These are phyloP conservation scores for Artemisiospiza belli DNA, from an alignment of 2,113 vertebrate species.

Conservation along the genomic window DNA sequence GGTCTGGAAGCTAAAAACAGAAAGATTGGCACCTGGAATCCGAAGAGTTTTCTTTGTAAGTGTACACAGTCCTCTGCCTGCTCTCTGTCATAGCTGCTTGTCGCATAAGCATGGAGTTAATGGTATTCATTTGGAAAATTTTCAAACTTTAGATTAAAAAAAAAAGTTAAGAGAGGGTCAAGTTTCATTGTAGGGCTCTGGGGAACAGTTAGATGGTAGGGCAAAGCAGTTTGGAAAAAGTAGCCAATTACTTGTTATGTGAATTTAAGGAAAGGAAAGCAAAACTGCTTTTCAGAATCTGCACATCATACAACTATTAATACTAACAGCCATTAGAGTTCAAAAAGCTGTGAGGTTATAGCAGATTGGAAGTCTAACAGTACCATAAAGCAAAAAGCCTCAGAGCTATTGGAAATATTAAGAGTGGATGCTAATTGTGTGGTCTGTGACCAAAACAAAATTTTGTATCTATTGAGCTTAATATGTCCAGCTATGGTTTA, in stretches of 20 bases:
- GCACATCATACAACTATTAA: neutral
- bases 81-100: neutral
- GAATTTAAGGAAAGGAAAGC: neutral
- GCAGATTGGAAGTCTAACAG: neutral
- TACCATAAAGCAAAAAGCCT: neutral
- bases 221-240: conserved; percentile 5
- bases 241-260: neutral
- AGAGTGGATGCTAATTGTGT: conserved; percentile 42
- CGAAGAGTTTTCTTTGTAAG: conserved; percentile 91
- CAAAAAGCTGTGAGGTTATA: neutral
- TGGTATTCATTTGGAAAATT: conserved; percentile 8
- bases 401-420: conserved; percentile 5
- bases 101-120: neutral
- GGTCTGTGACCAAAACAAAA: conserved; percentile 58
- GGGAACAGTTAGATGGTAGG: conserved; percentile 8
- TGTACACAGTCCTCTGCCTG: conserved; percentile 25
- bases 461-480: neutral
- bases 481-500: neutral
- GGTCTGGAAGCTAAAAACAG: conserved; percentile 88
- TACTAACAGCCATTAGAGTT: neutral
- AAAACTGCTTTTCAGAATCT: neutral
- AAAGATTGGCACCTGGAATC: conserved; percentile 84
- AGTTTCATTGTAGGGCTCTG: conserved; percentile 12
- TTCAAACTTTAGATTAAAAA: neutral
- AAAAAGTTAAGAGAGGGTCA: conserved; percentile 5